A percentile compares a stretch with the other conserved stretches of the same genome.
Conservation (phyloP, 2,888 invertebrate genomes). For the Synanthedon andrenaeformis region DNA sequence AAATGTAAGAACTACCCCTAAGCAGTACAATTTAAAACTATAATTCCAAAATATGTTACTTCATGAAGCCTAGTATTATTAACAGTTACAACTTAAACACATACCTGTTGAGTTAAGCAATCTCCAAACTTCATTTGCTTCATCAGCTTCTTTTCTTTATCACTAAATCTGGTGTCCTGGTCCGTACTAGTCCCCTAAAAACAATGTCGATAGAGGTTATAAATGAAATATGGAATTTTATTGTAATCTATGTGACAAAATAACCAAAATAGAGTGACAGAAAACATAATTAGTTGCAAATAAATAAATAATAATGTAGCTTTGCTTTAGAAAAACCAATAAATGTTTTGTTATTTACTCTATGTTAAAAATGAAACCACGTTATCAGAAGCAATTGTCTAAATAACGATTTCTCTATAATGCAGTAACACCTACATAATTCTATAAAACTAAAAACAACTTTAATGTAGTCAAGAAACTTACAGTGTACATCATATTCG, state of each 20-base stretch:
- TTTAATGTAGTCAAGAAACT: constrained; percentile 12
- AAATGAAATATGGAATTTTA: not conserved
- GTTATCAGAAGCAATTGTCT: not conserved
- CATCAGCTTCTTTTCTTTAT: constrained; percentile 98
- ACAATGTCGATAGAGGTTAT: not conserved
- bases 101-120: constrained; percentile 90
- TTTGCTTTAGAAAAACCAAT: not conserved
- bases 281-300: not conserved
- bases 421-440: too few species aligned
- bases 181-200: constrained; percentile 95
- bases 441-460: too few species aligned
- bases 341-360: too few species aligned
- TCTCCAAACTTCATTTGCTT: constrained; percentile 99
- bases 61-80: too few species aligned
- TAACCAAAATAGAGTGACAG: constrained; percentile 1
- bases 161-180: constrained; percentile 99
- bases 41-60: too few species aligned
- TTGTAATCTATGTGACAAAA: not conserved
- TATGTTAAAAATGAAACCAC: too few species aligned
- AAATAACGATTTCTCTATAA: not conserved
- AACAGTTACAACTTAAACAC: constrained; percentile 3
- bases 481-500: constrained; percentile 66
- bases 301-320: too few species aligned
- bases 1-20: too few species aligned
- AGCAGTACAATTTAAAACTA: too few species aligned